Evolutionary conservation across 1,140 invertebrate species (phyloP), one percentile per base, ranked within the genome.

Genomic region (Euborellia annulipes): DNA sequence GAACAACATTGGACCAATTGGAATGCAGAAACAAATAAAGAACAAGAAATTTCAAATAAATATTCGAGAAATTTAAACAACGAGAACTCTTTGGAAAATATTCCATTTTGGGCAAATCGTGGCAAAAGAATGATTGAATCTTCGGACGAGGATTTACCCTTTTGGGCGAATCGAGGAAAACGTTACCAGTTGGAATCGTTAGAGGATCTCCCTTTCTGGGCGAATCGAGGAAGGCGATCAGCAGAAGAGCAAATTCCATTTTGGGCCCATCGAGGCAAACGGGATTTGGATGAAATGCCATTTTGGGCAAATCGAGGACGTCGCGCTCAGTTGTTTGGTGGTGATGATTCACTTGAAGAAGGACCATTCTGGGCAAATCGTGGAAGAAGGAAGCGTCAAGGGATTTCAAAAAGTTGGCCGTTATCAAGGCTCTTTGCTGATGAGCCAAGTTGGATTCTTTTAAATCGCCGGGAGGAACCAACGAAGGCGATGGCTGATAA

Each of bases 361-460:
- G 41, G 34, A 19, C 43, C 43, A 3, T 45, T 45, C 32, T 45
- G 43, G 43, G 43, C 43, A 9, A 9, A 20, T 2, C 30, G 43
- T 8, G 43, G 46, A 3, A 21, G 46, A 4, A 30, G 46, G n/a
- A 41, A 41, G 1, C 41, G 23, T 11, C 23, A 27, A 27, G 23
- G 11, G 23, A 11, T 4, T 11, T 4, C 4, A 27, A 27, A 27
- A 4, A 27, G 4, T 27, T 27, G 4, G 4, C 23, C 4, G 4
- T 11, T 11, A 11, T 6, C 4, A 11, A 27, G 11, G 11, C 11
- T 27, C 4, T 27, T 6, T 27, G 23, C 11, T 11, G 23, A 27
- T 27, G 23, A 27, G 11, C 23, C 23, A 4, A 11, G 23, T 6
- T 27, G 23, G 23, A 27, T 27, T 27, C 4, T 27, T 27, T 27